Conservation (phyloP, 2,888 invertebrate genomes). For the Stenichneumon culpator region DNA sequence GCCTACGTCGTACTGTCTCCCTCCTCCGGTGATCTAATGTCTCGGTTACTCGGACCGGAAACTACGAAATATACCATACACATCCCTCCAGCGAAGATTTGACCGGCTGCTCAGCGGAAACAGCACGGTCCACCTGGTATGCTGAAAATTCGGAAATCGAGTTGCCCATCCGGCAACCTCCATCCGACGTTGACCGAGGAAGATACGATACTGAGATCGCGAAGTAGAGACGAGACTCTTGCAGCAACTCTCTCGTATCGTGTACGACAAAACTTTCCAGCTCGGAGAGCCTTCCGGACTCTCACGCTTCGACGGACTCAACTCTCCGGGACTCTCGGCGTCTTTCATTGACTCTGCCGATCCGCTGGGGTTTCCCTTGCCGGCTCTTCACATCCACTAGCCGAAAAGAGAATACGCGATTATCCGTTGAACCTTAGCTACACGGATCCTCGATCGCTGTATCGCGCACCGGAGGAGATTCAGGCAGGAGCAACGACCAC, state of each 20-base stretch:
- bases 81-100: slow-evolving; percentile 46
- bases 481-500: slow-evolving; percentile 12
- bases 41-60: slow-evolving; percentile 72
- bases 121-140: slow-evolving; percentile 8
- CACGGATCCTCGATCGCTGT: slow-evolving; percentile 46
- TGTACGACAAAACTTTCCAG: slow-evolving; percentile 77
- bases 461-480: not conserved
- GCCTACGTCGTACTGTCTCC: slow-evolving; percentile 77
- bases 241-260: slow-evolving; percentile 32
- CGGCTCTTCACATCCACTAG: slow-evolving; percentile 45
- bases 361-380: slow-evolving; percentile 75
- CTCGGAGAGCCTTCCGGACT: slow-evolving; percentile 54
- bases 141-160: slow-evolving; percentile 48
- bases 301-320: slow-evolving; percentile 66
- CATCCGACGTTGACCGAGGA: not conserved
- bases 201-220: not conserved
- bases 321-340: slow-evolving; percentile 68
- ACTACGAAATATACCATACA: slow-evolving; percentile 38
- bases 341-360: slow-evolving; percentile 79
- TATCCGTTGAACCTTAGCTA: slow-evolving; percentile 72
- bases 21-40: slow-evolving; percentile 78
- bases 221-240: slow-evolving; percentile 35
- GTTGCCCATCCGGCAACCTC: slow-evolving; percentile 34
- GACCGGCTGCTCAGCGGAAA: slow-evolving; percentile 44
- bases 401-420: slow-evolving; percentile 83